These are phyloP conservation scores for Progne subis DNA, from an alignment of 2,113 vertebrate genomes.

Conservation along the genomic window DNA sequence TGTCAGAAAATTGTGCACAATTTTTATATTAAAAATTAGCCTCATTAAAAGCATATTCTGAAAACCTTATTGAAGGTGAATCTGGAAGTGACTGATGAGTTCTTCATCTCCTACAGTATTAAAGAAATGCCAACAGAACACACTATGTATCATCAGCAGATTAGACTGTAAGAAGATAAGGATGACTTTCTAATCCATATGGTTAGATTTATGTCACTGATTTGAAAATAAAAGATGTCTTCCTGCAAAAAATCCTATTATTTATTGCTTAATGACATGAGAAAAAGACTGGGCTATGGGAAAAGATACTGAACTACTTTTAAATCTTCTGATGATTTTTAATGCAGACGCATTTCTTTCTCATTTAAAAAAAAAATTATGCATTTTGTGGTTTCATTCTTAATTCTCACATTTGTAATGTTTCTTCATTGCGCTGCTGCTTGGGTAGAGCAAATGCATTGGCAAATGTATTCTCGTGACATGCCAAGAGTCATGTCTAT, in stretches of 20 bases:
- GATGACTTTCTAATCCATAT: constrained; percentile 56
- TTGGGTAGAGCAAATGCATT: not conserved
- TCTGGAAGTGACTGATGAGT: constrained; percentile 25
- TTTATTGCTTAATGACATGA: constrained; percentile 52
- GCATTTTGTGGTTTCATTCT: not conserved
- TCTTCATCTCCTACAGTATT: constrained; percentile 32
- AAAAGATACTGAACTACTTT: constrained; percentile 27
- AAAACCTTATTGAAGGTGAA: constrained; percentile 40
- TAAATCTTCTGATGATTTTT: constrained; percentile 14
- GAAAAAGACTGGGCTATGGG: not conserved
- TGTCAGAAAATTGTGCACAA: not conserved
- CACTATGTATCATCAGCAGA: constrained; percentile 38
- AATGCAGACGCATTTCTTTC: not conserved
- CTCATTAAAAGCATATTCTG: constrained; percentile 48
- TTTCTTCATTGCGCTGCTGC: not conserved
- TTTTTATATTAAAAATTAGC: constrained; percentile 34
- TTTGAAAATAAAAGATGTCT: constrained; percentile 35
- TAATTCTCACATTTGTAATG: not conserved
- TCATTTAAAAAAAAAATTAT: not conserved
- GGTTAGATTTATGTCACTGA: constrained; percentile 58
- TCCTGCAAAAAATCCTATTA: constrained; percentile 49
- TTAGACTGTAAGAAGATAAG: constrained; percentile 62
- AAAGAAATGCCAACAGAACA: constrained; percentile 51
- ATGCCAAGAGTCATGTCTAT: not conserved
- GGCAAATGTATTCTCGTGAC: not conserved